A percentile compares a stretch with the other conserved stretches of the same genome.
These are phyloP conservation scores for Opisthocomus hoazin DNA, from an alignment of 2,113 vertebrate genomes.

Conservation along the genomic window DNA sequence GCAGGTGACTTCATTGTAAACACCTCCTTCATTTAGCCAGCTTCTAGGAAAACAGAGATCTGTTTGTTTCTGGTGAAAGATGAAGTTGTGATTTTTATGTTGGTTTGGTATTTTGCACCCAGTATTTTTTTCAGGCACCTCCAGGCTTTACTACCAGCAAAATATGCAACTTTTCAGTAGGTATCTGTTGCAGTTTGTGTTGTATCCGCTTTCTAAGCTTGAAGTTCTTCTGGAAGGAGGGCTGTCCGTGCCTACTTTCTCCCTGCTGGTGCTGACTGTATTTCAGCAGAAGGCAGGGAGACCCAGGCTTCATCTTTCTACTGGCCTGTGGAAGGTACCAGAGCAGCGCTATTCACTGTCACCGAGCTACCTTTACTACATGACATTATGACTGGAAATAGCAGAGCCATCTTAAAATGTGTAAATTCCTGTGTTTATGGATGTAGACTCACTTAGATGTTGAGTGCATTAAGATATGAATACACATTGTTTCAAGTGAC, in stretches of 20 bases:
- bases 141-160: background rate
- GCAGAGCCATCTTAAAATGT: conserved; percentile 33
- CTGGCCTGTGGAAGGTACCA: background rate
- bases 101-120: background rate
- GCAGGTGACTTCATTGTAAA: conserved; percentile 29
- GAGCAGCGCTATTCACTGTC: background rate
- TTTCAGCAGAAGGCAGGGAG: background rate
- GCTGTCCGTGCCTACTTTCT: background rate
- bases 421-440: conserved; percentile 41
- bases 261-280: background rate
- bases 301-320: background rate
- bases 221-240: background rate
- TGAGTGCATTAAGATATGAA: conserved; percentile 39
- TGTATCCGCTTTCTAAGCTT: background rate
- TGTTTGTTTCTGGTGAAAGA: background rate
- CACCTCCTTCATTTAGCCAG: background rate
- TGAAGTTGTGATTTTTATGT: background rate
- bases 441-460: conserved; percentile 53
- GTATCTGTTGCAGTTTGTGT: background rate
- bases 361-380: background rate
- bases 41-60: background rate
- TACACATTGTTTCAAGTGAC: conserved; percentile 42
- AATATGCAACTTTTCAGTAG: background rate
- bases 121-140: background rate
- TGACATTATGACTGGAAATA: conserved; percentile 30